Base-by-base conservation (phyloP, 37 sponge, comb jelly and placozoan genomes). In the Halisarca cf. caerulea region DNA sequence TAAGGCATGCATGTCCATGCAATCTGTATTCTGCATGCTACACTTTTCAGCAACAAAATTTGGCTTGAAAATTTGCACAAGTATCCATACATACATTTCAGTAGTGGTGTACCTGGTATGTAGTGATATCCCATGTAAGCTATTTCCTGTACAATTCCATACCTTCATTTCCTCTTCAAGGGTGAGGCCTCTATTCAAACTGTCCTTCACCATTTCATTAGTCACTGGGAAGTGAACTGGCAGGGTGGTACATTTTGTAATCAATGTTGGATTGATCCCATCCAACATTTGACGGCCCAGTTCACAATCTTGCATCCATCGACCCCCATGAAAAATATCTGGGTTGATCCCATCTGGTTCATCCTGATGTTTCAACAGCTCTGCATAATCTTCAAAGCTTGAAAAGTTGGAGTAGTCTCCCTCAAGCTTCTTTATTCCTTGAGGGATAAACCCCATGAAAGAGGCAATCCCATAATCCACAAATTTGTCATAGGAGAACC, bases 231-330 rank as follows among this genome's bases (percentile, higher is more conserved):
- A 93, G 78, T 90, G 75, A 21, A 43, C 74, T 0, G 88, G 91
- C 21, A 93, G 79, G 4, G 38, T 21, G 0, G 78, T 47, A 54
- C 89, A 87, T 39, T 38, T 85, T 2, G 53, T 8, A 28, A 93
- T 83, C 34, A 89, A 37, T 18, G 53, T 72, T 37, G 90, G 90
- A 71, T 93, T 88, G 14, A 84, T 87, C 25, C 93, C 93, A 82
- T 93, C 85, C 53, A 93, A 58, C 41, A 93, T 38, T 58, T 87
- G 90, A 11, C 90, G 85, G 18, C 93, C 93, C 73, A 90, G 90
- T 58, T 93, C 93, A 21, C 27, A 82, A 87, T 93, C 93, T 17
- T 57, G 42, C 11, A 64, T 78, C 93, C 93, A 93, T 4, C 90
- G 88, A 21, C 21, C 34, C 0, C 58, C 78, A 41, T 87, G 57